Evolutionary conservation across 2,888 invertebrate species (phyloP).

Genomic region (Dascillus cervinus): DNA sequence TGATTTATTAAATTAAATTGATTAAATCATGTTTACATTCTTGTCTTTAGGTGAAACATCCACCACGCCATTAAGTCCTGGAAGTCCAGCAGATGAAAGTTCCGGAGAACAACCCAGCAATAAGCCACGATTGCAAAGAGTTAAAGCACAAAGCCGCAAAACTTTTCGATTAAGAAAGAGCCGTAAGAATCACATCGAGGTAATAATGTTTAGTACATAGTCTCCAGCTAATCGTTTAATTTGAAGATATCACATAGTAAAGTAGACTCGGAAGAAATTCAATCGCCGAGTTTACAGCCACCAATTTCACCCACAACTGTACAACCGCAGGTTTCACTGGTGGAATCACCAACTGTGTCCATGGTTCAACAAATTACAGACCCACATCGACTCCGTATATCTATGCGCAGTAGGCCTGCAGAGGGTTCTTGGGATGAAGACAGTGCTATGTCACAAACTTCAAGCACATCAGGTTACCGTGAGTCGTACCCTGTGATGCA

Average conservation of each 20-base stretch:
- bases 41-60: conserved; percentile 60
- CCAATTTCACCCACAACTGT: conserved; percentile 17
- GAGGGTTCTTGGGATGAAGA: conserved; percentile 78
- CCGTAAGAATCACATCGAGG: conserved; percentile 63
- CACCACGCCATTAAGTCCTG: conserved; percentile 67
- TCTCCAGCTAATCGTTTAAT: no score
- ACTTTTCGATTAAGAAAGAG: conserved; percentile 84
- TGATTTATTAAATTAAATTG: no score
- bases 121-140: conserved; percentile 74
- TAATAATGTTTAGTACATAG: no score
- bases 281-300: conserved; percentile 8
- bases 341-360: conserved; percentile 25
- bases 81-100: conserved; percentile 60
- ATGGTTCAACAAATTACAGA: conserved; percentile 24
- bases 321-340: conserved; percentile 17
- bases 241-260: conserved; percentile 13
- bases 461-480: conserved; percentile 78
- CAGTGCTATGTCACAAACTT: conserved; percentile 65
- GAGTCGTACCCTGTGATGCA: conserved; percentile 52
- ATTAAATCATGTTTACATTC: not conserved
- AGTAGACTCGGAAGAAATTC: conserved; percentile 13
- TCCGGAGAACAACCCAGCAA: conserved; percentile 53
- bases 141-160: conserved; percentile 90
- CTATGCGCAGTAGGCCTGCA: conserved; percentile 38
- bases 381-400: conserved; percentile 36